Percentiles rank a stretch among this genome's conserved stretches.
Evolutionary conservation across 2,113 vertebrate genomes (phyloP).

Genomic region (Ciconia boyciana): DNA sequence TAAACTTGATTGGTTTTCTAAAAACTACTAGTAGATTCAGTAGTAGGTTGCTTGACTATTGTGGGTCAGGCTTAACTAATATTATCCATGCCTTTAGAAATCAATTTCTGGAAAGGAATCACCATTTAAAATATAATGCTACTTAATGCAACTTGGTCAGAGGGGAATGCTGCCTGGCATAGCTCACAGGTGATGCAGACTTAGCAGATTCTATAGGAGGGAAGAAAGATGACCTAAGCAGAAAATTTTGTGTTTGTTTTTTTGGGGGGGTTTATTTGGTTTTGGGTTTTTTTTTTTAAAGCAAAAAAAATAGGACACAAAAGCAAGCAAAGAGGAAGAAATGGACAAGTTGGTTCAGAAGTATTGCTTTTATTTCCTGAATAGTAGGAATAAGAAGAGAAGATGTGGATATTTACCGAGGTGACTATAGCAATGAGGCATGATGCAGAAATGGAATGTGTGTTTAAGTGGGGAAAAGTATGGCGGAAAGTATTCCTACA

Average conservation of each 20-base stretch:
- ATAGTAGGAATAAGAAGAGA: background rate
- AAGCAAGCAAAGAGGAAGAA: background rate
- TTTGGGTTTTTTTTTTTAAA: background rate
- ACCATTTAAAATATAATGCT: background rate
- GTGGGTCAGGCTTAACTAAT: background rate
- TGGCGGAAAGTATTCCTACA: background rate
- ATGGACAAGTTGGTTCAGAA: background rate
- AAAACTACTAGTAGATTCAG: background rate
- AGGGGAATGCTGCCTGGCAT: background rate
- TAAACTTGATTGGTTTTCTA: background rate
- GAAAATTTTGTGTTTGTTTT: background rate
- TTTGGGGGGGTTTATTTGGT: background rate
- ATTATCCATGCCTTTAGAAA: background rate
- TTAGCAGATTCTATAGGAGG: background rate
- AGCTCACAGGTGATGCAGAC: background rate
- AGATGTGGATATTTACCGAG: fast-evolving
- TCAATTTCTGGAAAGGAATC: background rate
- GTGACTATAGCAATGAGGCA: background rate
- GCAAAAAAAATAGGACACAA: background rate
- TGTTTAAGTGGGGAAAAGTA: background rate
- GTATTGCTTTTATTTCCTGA: background rate
- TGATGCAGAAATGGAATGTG: background rate
- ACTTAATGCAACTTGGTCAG: background rate
- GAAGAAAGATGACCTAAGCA: background rate
- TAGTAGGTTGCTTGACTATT: background rate